These are phyloP conservation scores for Anagyrus pseudococci DNA, from an alignment of 2,888 invertebrate species.

Conservation along the genomic window DNA sequence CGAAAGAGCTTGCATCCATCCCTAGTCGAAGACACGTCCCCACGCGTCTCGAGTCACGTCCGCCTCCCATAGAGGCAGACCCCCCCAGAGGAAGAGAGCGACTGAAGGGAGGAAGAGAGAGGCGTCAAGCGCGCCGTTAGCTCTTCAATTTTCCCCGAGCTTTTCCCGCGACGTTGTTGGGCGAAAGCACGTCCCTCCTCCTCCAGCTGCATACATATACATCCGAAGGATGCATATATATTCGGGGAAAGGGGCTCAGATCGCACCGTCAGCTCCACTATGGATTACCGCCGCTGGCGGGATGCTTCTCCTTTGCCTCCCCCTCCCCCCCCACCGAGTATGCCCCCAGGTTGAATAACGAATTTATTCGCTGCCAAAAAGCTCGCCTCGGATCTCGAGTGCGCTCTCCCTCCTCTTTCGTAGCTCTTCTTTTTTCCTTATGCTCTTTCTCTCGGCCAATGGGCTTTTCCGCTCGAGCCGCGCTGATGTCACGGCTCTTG, in stretches of 20 bases:
- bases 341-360: no score
- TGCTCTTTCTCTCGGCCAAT: no score
- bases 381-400: no score
- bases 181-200: background rate
- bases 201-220: background rate
- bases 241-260: slow-evolving; percentile 6
- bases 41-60: background rate
- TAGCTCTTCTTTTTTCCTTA: no score
- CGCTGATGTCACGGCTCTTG: no score
- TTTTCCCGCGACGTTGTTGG: slow-evolving; percentile 15
- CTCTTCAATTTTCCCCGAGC: slow-evolving; percentile 36
- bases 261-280: no score
- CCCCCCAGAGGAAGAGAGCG: no score
- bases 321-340: background rate
- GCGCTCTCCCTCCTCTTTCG: no score
- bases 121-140: slow-evolving; percentile 18
- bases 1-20: background rate
- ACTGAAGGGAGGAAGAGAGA: no score
- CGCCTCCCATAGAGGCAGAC: background rate
- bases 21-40: background rate
- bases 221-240: background rate
- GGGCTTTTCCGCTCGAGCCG: no score
- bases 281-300: no score
- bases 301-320: slow-evolving; percentile 1
- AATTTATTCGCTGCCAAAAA: no score